Percentiles rank a stretch among this genome's conserved stretches.
Evolutionary conservation across 1,140 invertebrate genomes (phyloP).

Genomic region (Thaumetopoea pityocampa): DNA sequence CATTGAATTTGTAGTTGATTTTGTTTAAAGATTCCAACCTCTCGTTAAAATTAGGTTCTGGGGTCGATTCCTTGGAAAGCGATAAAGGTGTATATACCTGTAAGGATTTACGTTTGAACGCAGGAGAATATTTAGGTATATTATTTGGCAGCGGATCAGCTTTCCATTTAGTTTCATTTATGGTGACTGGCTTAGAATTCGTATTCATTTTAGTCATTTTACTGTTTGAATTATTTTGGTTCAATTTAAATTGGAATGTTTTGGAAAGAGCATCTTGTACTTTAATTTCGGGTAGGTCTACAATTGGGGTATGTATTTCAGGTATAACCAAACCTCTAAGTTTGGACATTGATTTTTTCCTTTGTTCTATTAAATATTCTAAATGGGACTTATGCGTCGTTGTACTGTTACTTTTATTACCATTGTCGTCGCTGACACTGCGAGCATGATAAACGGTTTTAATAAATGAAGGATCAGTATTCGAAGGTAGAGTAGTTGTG

Average conservation of each 20-base stretch:
- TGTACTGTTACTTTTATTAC: conserved; percentile 62
- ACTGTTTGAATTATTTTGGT: conserved; percentile 33
- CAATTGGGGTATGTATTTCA: conserved; percentile 79
- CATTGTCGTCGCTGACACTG: conserved; percentile 65
- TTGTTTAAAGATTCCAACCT: conserved; percentile 46
- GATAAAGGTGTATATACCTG: conserved; percentile 78
- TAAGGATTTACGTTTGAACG: conserved; percentile 86
- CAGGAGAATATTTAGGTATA: conserved; percentile 88
- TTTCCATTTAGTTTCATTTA: conserved; percentile 75
- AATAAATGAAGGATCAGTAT: conserved; percentile 34
- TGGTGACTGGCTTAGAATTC: conserved; percentile 29
- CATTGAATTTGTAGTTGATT: conserved; percentile 35
- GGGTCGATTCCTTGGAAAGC: conserved; percentile 61
- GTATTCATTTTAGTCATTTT: conserved; percentile 38
- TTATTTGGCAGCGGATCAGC: conserved; percentile 68
- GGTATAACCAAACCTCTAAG: conserved; percentile 90
- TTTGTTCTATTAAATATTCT: conserved; percentile 85
- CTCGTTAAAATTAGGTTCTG: conserved; percentile 53
- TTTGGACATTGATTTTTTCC: conserved; percentile 88
- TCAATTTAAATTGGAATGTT: conserved; percentile 43
- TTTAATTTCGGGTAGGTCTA: conserved; percentile 86
- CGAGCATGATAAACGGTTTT: conserved; percentile 49
- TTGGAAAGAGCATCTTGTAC: conserved; percentile 75
- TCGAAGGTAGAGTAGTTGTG: conserved; percentile 53
- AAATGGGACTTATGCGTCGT: conserved; percentile 75